phyloP scores from a whole-genome alignment of 53 echinoderm and acorn worm genomes.

The Crossaster papposus region DNA sequence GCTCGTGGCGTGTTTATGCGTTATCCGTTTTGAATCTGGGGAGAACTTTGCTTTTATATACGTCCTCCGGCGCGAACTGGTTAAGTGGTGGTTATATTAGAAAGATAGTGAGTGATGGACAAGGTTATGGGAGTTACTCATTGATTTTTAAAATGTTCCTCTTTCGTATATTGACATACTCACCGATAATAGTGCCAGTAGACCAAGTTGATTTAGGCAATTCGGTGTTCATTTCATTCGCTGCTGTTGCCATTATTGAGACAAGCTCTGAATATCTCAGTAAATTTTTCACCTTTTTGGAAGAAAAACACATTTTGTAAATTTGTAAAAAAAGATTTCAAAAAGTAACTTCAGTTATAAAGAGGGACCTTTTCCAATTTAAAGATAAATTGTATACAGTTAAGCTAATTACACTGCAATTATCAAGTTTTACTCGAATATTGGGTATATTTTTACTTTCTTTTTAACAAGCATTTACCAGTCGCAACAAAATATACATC shows the following conservation, averaged over 20 bases:
- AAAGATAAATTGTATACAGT: no score
- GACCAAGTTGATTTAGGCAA: neutral
- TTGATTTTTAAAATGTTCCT: no score
- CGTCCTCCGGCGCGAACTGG: no score
- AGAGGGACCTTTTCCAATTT: neutral
- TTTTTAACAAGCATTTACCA: neutral
- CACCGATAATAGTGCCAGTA: slow-evolving; percentile 27
- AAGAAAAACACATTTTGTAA: neutral
- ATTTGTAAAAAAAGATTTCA: neutral
- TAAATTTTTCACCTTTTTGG: slow-evolving; percentile 7
- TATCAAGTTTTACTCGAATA: no score
- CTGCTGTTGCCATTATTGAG: neutral
- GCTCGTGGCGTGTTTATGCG: no score
- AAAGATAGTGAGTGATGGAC: no score
- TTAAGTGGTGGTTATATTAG: no score
- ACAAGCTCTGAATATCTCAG: neutral
- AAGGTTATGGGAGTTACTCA: neutral
- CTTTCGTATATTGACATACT: neutral
- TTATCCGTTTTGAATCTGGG: no score
- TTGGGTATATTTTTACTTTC: neutral
- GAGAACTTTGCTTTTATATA: no score
- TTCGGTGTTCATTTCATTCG: neutral
- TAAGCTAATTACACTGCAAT: no score
- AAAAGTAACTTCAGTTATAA: neutral
- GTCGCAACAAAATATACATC: no score